These are phyloP conservation scores for Cataglyphis altisquamis DNA, from an alignment of 2,888 invertebrate species.

Conservation along the genomic window DNA sequence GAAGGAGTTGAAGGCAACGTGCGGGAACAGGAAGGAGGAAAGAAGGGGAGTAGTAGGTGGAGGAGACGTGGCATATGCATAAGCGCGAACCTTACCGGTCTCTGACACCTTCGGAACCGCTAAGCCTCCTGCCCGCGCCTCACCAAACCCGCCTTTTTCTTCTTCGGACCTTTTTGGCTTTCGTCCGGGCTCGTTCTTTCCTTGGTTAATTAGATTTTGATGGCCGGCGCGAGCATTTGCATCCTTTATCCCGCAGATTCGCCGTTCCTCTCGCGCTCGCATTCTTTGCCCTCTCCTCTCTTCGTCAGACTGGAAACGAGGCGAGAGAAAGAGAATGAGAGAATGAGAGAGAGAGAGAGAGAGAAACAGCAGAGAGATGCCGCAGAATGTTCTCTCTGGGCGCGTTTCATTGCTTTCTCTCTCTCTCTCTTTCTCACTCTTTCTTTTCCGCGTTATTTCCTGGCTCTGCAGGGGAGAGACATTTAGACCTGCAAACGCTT, in stretches of 20 bases:
- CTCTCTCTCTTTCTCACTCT: neutral
- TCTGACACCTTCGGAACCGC: constrained; percentile 83
- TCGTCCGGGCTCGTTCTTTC: constrained; percentile 80
- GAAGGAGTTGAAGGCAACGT: constrained; percentile 63
- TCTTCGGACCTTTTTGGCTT: constrained; percentile 75
- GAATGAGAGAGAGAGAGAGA: neutral
- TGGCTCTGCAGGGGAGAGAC: constrained; percentile 82
- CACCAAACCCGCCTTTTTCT: constrained; percentile 68
- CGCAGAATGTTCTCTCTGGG: constrained; percentile 40
- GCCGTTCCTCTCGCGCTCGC: constrained; percentile 68
- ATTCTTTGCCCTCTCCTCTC: constrained; percentile 60
- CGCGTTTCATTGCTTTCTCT: constrained; percentile 32
- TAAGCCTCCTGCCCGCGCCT: constrained; percentile 70
- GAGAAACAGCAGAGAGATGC: neutral
- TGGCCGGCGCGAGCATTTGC: constrained; percentile 84
- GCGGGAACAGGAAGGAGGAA: constrained; percentile 49
- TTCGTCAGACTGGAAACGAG: constrained; percentile 57
- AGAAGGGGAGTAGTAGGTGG: constrained; percentile 64
- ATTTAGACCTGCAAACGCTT: constrained; percentile 81
- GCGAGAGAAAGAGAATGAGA: constrained; percentile 35
- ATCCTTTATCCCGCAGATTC: constrained; percentile 80
- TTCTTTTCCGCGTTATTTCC: constrained; percentile 75
- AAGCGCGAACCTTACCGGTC: constrained; percentile 76
- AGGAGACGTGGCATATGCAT: constrained; percentile 76
- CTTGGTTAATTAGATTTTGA: constrained; percentile 86